Conservation (phyloP, 2,797 vertebrate genomes). For the Micrastur ruficollis region DNA sequence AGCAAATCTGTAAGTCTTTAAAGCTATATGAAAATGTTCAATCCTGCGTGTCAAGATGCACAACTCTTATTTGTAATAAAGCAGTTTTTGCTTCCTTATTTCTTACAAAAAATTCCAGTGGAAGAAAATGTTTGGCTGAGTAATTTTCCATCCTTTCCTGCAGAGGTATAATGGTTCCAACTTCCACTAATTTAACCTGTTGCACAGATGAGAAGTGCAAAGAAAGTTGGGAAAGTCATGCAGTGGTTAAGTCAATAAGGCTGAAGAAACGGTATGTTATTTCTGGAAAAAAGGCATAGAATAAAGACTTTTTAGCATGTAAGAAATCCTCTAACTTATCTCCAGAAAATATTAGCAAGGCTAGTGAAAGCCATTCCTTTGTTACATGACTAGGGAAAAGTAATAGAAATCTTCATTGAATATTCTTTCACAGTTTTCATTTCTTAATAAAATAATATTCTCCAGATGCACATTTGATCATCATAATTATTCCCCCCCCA, state of each 20-base stretch:
- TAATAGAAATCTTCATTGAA: not conserved
- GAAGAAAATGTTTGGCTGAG: not conserved
- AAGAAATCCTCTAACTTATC: not conserved
- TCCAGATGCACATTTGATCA: not conserved
- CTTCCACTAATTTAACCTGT: not conserved
- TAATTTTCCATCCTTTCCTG: not conserved
- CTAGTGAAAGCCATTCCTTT: not conserved
- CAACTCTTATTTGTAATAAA: not conserved
- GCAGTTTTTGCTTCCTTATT: not conserved
- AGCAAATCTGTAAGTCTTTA: not conserved
- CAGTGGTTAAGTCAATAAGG: not conserved
- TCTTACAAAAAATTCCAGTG: not conserved
- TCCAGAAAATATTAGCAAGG: not conserved
- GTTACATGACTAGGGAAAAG: not conserved
- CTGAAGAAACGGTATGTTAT: not conserved
- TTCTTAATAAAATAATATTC: not conserved
- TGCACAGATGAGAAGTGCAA: not conserved
- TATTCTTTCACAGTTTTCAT: not conserved
- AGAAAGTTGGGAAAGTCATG: not conserved
- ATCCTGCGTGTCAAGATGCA: not conserved
- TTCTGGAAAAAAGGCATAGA: not conserved
- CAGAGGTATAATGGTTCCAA: not conserved
- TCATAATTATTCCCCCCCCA: not conserved
- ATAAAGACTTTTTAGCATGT: not conserved
- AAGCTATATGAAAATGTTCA: not conserved